Evolutionary conservation across 2,888 invertebrate genomes (phyloP).

Genomic region (Drosophila lutescens): DNA sequence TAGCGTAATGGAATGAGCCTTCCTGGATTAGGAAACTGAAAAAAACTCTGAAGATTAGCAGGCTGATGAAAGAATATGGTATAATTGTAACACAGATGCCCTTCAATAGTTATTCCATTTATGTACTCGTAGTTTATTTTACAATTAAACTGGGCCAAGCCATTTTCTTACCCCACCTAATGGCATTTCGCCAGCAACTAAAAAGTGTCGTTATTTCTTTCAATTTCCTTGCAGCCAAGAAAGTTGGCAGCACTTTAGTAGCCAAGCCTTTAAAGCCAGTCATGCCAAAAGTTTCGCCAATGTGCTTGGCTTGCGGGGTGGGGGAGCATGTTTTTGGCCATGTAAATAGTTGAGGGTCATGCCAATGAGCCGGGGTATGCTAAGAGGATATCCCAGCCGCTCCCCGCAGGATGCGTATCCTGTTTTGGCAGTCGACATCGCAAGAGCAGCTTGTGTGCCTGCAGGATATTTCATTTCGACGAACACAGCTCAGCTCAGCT

Average conservation of each 20-base stretch:
- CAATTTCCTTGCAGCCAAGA: constrained; percentile 22
- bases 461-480: constrained; percentile 47
- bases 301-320: constrained; percentile 7
- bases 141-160: constrained; percentile 7
- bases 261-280: constrained; percentile 40
- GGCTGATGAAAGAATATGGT: background rate
- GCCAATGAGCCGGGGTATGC: constrained; percentile 14
- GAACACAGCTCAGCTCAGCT: constrained; percentile 9
- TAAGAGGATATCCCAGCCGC: constrained; percentile 12
- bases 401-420: constrained; percentile 40
- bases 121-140: background rate
- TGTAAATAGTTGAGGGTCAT: constrained; percentile 43
- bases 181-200: constrained; percentile 31
- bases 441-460: constrained; percentile 37
- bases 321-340: constrained; percentile 37
- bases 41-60: no score
- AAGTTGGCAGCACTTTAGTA: constrained; percentile 10
- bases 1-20: constrained; percentile 2
- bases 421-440: constrained; percentile 30
- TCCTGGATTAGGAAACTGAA: background rate
- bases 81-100: background rate
- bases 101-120: background rate
- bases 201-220: constrained; percentile 37
- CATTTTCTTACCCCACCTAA: background rate
- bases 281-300: constrained; percentile 23